Evolutionary conservation across 2,888 invertebrate species (phyloP), one percentile per base, ranked within the genome.

Genomic region (Heliconius ethilla): DNA sequence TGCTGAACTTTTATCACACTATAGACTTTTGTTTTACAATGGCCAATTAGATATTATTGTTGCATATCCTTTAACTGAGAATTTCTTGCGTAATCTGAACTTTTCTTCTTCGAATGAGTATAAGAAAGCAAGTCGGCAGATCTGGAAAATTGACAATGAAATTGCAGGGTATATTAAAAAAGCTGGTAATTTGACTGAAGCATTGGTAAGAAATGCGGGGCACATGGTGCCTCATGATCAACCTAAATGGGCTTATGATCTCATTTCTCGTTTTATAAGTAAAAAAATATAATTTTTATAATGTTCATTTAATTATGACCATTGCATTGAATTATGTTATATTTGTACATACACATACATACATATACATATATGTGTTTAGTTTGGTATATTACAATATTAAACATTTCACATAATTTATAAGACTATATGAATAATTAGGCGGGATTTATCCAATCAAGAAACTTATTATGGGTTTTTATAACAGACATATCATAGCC

Each of bases 121-220:
- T 87, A 95, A 95, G 84, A 89, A 83, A 0, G 97, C 97, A 0
- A 83, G 87, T 0, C 94, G 97, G 55, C 86, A 93, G 25, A 93
- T 96, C 79, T 98, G 98, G 98, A 93, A 88, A 74, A 96, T 97
- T 5, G 95, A 88, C 18, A 87, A 89, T 4, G 95, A 96, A 67
- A 89, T 97, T 25, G 97, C 97, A 2, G 97, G 97, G 0, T 98
- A 97, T 89, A 95, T 95, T 2, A 97, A 96, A 87, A 94, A 93
- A 81, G 96, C 96, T 25, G 96, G 96, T 0, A 96, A 97, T 85
- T 90, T 97, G 33, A 96, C 96, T 0, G 97, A 97, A 84, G 94
- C 97, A 1, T 86, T 97, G 82, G 96, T 97, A 0, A 93, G 97
- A 62, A 96, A 97, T 90, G 96, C 97, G 13, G 97, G 98, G 0